These are phyloP conservation scores for Dinocampus coccinellae DNA, from an alignment of 2,888 invertebrate species.

Conservation along the genomic window DNA sequence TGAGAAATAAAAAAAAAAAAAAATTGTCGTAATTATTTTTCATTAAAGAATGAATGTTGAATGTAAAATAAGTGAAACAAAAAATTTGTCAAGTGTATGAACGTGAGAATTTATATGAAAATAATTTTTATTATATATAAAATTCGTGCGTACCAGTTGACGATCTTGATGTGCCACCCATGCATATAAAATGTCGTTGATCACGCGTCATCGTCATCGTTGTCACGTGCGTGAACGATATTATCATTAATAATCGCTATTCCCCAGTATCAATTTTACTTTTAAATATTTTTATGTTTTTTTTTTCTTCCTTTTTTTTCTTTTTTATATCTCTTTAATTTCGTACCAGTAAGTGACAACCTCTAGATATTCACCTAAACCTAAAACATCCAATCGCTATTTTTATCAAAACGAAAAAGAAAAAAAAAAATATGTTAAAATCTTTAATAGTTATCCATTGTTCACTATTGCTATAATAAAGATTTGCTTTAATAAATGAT, in stretches of 20 bases:
- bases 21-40: not conserved
- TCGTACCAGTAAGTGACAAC: slow-evolving; percentile 52
- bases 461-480: slow-evolving; percentile 69
- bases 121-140: slow-evolving; percentile 17
- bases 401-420: slow-evolving; percentile 61
- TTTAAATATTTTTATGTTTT: slow-evolving; percentile 1
- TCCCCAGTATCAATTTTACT: slow-evolving; percentile 18
- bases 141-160: slow-evolving; percentile 27
- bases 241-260: slow-evolving; percentile 35
- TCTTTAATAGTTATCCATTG: slow-evolving; percentile 68
- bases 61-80: not conserved
- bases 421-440: slow-evolving; percentile 62
- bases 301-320: slow-evolving; percentile 37
- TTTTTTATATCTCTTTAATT: too few species aligned
- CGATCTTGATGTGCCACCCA: slow-evolving; percentile 7
- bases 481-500: slow-evolving; percentile 67
- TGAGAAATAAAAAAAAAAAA: too few species aligned
- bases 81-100: not conserved
- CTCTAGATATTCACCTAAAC: slow-evolving; percentile 63
- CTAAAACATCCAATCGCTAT: slow-evolving; percentile 67
- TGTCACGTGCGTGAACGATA: slow-evolving; percentile 30
- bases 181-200: slow-evolving; percentile 29
- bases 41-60: not conserved
- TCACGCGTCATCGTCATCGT: slow-evolving; percentile 30
- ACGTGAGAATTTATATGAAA: slow-evolving; percentile 1